These are phyloP conservation scores for Acanthaster planci DNA, from an alignment of 35 echinoderm and acorn worm species.

Conservation along the genomic window DNA sequence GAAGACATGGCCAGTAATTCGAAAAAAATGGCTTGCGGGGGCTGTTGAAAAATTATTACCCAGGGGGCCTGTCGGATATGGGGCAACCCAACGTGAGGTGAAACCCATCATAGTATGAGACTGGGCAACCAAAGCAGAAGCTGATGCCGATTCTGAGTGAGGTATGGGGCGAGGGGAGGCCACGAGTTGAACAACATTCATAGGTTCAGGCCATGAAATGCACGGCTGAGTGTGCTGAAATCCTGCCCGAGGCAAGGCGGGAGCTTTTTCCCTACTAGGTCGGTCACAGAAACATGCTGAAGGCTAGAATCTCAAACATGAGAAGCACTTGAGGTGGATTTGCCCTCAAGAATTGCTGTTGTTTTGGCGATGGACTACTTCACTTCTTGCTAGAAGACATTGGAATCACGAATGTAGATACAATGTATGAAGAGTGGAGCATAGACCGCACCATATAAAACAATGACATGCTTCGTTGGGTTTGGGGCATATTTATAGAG, in stretches of 20 bases:
- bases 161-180: background rate
- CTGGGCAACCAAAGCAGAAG: too few relatives aligned
- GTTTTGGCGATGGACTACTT: background rate
- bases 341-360: background rate
- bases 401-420: too few relatives aligned
- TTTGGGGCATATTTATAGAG: too few relatives aligned
- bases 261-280: background rate
- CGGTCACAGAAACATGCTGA: background rate
- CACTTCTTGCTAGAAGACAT: background rate
- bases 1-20: background rate
- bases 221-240: too few relatives aligned
- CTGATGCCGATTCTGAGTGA: background rate
- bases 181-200: too few relatives aligned
- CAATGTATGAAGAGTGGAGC: background rate
- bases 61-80: background rate
- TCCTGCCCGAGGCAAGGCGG: slow-evolving; percentile 24
- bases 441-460: background rate
- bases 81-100: slow-evolving; percentile 20
- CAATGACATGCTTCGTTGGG: too few relatives aligned
- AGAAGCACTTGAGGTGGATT: background rate
- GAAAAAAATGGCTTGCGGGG: background rate
- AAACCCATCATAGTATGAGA: too few relatives aligned
- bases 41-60: too few relatives aligned
- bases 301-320: too few relatives aligned
- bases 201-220: background rate